Conservation (phyloP, 2,888 invertebrate genomes). For the Norana najaformis region DNA sequence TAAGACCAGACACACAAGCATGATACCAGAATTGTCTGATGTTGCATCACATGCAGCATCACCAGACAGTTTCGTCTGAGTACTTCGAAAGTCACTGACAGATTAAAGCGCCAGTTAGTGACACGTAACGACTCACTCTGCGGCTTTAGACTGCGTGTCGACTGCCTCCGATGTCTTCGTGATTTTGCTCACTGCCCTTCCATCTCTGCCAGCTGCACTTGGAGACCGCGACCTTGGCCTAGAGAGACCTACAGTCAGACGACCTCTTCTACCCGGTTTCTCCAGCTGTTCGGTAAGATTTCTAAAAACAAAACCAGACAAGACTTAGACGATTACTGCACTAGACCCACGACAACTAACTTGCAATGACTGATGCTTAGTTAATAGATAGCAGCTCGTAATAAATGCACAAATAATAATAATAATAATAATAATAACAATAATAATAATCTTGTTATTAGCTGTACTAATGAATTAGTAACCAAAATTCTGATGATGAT, state of each 20-base stretch:
- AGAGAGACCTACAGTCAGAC: neutral
- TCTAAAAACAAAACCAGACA: neutral
- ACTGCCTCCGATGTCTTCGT: neutral
- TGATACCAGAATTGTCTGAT: neutral
- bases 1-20: no score
- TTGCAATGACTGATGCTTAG: no score
- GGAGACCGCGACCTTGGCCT: neutral
- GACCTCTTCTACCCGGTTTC: neutral
- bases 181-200: neutral
- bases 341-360: no score
- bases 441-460: no score
- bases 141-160: neutral
- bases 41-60: neutral
- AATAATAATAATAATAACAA: no score
- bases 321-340: neutral
- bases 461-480: no score
- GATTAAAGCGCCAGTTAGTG: neutral
- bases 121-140: neutral
- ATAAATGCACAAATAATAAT: no score
- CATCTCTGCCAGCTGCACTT: no score
- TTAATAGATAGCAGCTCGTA: no score
- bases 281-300: neutral
- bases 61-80: neutral
- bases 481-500: no score
- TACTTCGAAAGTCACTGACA: neutral